These are phyloP conservation scores for Axinella damicornis DNA, from an alignment of 37 sponge, comb jelly and placozoan genomes.

Conservation along the genomic window DNA sequence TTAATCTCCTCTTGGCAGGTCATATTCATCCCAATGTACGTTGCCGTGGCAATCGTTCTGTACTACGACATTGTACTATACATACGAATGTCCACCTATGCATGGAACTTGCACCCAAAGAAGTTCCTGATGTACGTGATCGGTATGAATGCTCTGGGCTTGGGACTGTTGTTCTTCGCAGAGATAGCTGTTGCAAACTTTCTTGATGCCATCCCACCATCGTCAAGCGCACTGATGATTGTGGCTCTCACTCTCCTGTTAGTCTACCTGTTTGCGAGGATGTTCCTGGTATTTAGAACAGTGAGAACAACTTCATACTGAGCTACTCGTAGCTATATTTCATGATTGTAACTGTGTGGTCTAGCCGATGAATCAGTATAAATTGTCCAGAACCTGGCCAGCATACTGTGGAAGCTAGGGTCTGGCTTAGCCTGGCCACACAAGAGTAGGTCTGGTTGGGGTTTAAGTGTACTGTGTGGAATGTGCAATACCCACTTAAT, in stretches of 20 bases:
- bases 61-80: constrained; percentile 16
- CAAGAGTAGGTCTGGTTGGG: too few relatives aligned
- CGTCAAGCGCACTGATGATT: background rate
- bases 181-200: background rate
- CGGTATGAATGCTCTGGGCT: background rate
- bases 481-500: too few relatives aligned
- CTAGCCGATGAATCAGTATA: background rate
- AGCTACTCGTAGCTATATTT: too few relatives aligned
- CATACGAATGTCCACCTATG: constrained; percentile 1
- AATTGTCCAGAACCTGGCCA: background rate
- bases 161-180: constrained; percentile 1
- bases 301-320: background rate
- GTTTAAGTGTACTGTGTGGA: too few relatives aligned
- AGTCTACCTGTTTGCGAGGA: background rate
- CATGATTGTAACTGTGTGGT: background rate
- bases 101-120: background rate
- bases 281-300: constrained; percentile 13
- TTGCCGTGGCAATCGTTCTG: background rate
- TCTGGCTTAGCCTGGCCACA: too few relatives aligned
- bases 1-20: constrained; percentile 24
- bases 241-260: background rate
- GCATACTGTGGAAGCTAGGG: too few relatives aligned
- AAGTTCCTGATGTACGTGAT: background rate
- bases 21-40: constrained; percentile 42
- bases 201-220: background rate